These are phyloP conservation scores for Elegia similella DNA, from an alignment of 2,888 invertebrate genomes.

Conservation along the genomic window DNA sequence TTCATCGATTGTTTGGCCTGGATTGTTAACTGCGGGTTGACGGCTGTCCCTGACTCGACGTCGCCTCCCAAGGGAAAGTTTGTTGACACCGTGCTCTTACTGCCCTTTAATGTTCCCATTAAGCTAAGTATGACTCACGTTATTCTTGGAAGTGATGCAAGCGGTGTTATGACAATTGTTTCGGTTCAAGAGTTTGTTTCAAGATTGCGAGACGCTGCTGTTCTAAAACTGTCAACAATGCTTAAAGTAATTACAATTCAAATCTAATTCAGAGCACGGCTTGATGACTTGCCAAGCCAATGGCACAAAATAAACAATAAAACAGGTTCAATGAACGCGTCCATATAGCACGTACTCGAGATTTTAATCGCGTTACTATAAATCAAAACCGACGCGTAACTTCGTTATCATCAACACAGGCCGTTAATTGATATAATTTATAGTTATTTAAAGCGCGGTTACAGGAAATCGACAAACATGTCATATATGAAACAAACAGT, in stretches of 20 bases:
- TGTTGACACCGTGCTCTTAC: slow-evolving; percentile 45
- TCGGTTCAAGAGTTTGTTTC: neutral
- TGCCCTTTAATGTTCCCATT: slow-evolving; percentile 14
- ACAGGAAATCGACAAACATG: slow-evolving; percentile 3
- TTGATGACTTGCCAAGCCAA: slow-evolving; percentile 53
- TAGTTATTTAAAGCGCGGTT: slow-evolving; percentile 7
- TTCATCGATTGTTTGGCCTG: slow-evolving; percentile 62
- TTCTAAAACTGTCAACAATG: slow-evolving; percentile 23
- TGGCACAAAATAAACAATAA: slow-evolving; percentile 39
- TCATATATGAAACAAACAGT: neutral
- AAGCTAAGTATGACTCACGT: slow-evolving; percentile 5
- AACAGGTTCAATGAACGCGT: slow-evolving; percentile 47
- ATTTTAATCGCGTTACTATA: slow-evolving; percentile 9
- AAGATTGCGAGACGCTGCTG: neutral
- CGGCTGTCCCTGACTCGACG: slow-evolving; percentile 63
- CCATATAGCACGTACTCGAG: slow-evolving; percentile 18
- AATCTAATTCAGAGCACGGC: slow-evolving; percentile 37
- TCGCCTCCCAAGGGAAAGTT: slow-evolving; percentile 44
- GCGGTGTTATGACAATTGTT: neutral
- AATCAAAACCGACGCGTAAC: neutral
- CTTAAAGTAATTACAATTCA: slow-evolving; percentile 34
- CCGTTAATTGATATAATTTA: slow-evolving; percentile 8
- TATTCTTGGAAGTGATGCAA: slow-evolving; percentile 10
- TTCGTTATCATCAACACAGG: neutral
- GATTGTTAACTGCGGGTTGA: slow-evolving; percentile 66